These are phyloP conservation scores for Pseudococcus jackbeardsleyi DNA, from an alignment of 2,888 invertebrate genomes.

Conservation along the genomic window DNA sequence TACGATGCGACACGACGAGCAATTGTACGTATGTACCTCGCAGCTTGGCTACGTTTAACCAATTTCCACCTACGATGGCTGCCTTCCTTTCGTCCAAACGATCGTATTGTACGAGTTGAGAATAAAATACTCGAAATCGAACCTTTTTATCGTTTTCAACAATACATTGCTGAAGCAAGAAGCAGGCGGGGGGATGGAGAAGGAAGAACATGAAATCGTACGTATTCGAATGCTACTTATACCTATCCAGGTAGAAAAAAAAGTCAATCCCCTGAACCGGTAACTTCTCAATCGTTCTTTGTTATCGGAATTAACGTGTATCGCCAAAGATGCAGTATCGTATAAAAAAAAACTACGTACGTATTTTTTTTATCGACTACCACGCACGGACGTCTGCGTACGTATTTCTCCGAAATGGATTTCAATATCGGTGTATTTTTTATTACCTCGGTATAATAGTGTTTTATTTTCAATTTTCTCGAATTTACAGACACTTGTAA, in stretches of 20 bases:
- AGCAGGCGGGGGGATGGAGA: no score
- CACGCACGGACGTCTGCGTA: background rate
- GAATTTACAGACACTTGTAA: conserved; percentile 20
- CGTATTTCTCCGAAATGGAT: background rate
- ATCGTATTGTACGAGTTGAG: background rate
- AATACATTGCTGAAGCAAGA: background rate
- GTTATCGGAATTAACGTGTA: background rate
- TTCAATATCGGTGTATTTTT: conserved; percentile 15
- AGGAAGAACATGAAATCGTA: background rate
- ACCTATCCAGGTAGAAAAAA: conserved; percentile 1
- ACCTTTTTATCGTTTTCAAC: background rate
- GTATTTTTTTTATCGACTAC: background rate
- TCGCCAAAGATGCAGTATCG: background rate
- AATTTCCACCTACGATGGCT: background rate
- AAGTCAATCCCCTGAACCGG: background rate
- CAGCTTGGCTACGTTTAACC: no score
- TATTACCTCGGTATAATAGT: conserved; percentile 36
- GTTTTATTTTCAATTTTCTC: conserved; percentile 30
- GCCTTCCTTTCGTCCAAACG: background rate
- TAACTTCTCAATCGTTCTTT: background rate
- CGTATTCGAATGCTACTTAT: background rate
- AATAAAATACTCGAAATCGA: background rate
- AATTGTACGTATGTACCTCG: no score
- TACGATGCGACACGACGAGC: background rate
- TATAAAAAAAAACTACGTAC: background rate